Percentiles rank a stretch among this genome's conserved stretches.
Evolutionary conservation across 2,888 invertebrate species (phyloP).

Genomic region (Euspilapteryx auroguttella): DNA sequence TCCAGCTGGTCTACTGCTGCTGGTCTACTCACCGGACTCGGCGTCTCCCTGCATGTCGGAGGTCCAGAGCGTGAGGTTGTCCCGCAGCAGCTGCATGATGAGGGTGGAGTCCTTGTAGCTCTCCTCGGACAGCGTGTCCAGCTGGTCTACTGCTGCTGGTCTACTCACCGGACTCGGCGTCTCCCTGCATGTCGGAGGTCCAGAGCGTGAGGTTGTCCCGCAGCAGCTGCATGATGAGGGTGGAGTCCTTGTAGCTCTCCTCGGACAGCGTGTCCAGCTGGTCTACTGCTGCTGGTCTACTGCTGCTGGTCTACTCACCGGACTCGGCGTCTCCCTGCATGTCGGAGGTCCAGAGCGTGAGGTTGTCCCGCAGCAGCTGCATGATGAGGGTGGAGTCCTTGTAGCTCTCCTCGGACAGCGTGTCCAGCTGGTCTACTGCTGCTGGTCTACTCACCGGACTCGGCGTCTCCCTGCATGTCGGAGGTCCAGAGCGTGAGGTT

Average conservation of each 20-base stretch:
- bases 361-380: constrained; percentile 98
- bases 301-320: not conserved
- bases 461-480: constrained; percentile 98
- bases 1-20: no score
- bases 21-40: no score
- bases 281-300: no score
- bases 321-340: constrained; percentile 87
- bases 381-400: constrained; percentile 99
- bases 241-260: constrained; percentile 99
- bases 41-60: constrained; percentile 99
- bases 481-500: constrained; percentile 99
- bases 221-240: constrained; percentile 98
- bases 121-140: constrained; percentile 97
- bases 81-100: constrained; percentile 98
- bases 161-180: no score
- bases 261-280: constrained; percentile 96
- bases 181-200: constrained; percentile 99
- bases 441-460: no score
- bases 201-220: constrained; percentile 98
- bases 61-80: constrained; percentile 99
- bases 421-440: no score
- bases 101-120: constrained; percentile 99
- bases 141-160: no score
- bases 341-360: constrained; percentile 99
- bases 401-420: constrained; percentile 97